These are phyloP conservation scores for Tethya wilhelma DNA, from an alignment of 37 sponge, comb jelly and placozoan species.

Conservation along the genomic window DNA sequence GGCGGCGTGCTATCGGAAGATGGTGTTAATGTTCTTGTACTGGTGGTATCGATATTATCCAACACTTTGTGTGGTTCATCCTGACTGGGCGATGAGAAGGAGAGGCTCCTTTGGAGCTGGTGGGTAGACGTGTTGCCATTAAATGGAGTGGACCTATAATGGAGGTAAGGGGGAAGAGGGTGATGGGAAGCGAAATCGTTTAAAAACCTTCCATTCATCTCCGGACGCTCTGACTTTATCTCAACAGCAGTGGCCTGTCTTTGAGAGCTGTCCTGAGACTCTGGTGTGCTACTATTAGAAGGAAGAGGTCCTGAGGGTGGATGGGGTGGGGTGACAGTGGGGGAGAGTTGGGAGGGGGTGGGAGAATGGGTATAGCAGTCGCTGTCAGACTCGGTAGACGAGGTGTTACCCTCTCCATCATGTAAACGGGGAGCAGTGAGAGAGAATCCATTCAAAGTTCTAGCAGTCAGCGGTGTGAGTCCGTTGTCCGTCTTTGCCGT, in stretches of 20 bases:
- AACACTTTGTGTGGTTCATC: neutral
- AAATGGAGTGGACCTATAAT: neutral
- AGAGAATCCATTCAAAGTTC: slow-evolving; percentile 20
- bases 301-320: neutral
- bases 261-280: too few species aligned
- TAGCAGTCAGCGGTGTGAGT: neutral
- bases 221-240: slow-evolving; percentile 17
- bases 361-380: slow-evolving; percentile 46
- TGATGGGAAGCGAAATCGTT: neutral
- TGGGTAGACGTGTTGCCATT: slow-evolving; percentile 21
- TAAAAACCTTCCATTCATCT: neutral
- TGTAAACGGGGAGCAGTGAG: slow-evolving; percentile 18
- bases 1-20: neutral
- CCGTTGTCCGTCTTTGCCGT: neutral
- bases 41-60: too few species aligned
- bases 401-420: slow-evolving; percentile 9
- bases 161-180: neutral
- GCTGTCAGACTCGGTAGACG: slow-evolving; percentile 65
- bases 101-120: slow-evolving; percentile 24
- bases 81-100: too few species aligned
- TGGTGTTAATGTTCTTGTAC: neutral
- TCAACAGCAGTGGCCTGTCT: too few species aligned
- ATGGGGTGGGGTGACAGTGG: neutral
- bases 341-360: slow-evolving; percentile 5
- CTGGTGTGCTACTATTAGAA: neutral